A percentile compares a stretch with the other conserved stretches of the same genome.
These are phyloP conservation scores for Brachionus koreanus DNA, from an alignment of 1,140 invertebrate species.

Conservation along the genomic window DNA sequence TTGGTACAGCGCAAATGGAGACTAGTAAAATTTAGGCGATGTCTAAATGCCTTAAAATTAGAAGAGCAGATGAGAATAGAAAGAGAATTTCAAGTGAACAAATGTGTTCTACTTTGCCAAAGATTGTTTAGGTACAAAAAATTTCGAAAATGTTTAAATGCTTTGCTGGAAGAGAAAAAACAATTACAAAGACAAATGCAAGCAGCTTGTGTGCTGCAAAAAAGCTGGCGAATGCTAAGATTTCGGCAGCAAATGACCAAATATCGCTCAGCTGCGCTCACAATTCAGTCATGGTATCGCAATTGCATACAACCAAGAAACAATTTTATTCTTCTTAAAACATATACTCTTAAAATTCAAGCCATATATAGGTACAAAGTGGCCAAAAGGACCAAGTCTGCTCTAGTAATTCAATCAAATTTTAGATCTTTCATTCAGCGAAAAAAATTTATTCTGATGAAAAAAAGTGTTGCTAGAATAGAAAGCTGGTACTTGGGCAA, in stretches of 20 bases:
- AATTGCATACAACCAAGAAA: background rate
- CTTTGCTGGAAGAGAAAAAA: background rate
- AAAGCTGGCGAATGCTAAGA: background rate
- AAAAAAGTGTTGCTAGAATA: background rate
- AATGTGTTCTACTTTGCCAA: background rate
- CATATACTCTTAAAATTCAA: background rate
- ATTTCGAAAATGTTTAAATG: background rate
- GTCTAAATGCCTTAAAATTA: background rate
- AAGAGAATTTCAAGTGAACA: background rate
- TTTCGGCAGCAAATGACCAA: background rate
- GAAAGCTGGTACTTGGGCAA: background rate
- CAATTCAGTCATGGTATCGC: conserved; percentile 21
- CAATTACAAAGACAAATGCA: background rate
- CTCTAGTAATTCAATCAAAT: background rate
- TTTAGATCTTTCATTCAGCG: background rate
- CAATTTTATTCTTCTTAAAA: background rate
- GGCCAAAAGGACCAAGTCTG: background rate
- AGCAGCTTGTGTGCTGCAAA: background rate
- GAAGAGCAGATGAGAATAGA: background rate
- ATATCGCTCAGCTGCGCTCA: background rate
- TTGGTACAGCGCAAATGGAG: conserved; percentile 20
- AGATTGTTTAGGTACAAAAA: background rate
- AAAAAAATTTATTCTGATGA: background rate
- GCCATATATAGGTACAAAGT: background rate
- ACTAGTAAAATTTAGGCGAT: background rate